These are phyloP conservation scores for Eonycteris spelaea DNA, from an alignment of 2,113 vertebrate genomes.

Conservation along the genomic window DNA sequence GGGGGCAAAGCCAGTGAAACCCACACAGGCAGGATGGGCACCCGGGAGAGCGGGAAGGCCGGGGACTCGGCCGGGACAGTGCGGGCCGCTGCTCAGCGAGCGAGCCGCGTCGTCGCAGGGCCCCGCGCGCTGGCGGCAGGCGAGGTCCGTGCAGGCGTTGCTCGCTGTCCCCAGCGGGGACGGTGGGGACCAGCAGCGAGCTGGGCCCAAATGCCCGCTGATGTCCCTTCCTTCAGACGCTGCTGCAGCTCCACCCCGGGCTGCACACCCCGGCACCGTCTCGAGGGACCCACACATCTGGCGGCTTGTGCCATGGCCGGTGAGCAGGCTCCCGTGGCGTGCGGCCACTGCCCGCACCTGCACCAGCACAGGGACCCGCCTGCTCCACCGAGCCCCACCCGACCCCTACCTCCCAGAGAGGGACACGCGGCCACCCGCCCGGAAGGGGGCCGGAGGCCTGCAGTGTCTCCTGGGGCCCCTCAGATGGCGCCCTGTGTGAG, in stretches of 20 bases:
- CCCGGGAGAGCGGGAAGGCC: not conserved
- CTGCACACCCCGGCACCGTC: fast-evolving
- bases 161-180: not conserved
- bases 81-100: constrained; percentile 52
- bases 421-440: not conserved
- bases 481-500: not conserved
- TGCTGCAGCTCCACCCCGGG: fast-evolving
- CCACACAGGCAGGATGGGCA: fast-evolving
- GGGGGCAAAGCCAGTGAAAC: not conserved
- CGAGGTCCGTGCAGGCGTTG: constrained; percentile 20
- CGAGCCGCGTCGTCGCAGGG: not conserved
- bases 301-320: too few species aligned
- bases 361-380: not conserved
- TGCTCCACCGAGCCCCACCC: not conserved
- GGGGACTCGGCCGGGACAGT: not conserved
- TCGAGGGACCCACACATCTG: fast-evolving
- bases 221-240: fast-evolving
- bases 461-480: not conserved
- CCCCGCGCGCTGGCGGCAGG: constrained; percentile 64
- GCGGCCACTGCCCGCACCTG: not conserved
- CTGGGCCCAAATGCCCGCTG: not conserved
- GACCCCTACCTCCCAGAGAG: not conserved
- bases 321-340: not conserved
- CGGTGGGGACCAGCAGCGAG: not conserved
- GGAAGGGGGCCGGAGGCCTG: not conserved